Percentiles rank a stretch among this genome's conserved stretches.
These are phyloP conservation scores for Stegophylla sp. DNA, from an alignment of 2,888 invertebrate species.

Conservation along the genomic window DNA sequence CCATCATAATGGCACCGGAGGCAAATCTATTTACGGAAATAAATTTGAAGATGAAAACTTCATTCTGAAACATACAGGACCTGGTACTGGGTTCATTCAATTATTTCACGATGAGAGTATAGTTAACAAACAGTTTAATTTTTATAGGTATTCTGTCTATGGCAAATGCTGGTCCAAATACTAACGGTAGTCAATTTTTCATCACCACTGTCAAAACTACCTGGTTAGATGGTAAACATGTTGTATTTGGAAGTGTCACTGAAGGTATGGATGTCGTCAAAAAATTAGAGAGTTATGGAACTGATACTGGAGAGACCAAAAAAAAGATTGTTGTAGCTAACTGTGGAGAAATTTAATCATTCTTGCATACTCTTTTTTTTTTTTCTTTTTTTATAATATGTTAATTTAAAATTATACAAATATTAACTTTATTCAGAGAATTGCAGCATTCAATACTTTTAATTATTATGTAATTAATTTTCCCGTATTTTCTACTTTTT, in stretches of 20 bases:
- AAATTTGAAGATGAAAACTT: conserved; percentile 98
- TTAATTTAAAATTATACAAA: conserved; percentile 3
- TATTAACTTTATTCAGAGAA: conserved; percentile 14
- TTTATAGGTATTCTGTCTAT: conserved; percentile 77
- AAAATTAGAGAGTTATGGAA: conserved; percentile 82
- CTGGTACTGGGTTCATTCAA: conserved; percentile 68
- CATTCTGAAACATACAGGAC: conserved; percentile 88
- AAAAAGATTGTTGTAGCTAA: conserved; percentile 82
- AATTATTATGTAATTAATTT: conserved; percentile 23
- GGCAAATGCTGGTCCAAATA: conserved; percentile 96
- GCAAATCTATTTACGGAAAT: conserved; percentile 95
- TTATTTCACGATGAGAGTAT: background rate
- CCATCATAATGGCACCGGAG: conserved; percentile 86
- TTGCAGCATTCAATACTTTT: conserved; percentile 26
- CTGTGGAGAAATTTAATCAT: conserved; percentile 79
- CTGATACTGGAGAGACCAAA: conserved; percentile 82
- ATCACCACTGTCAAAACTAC: conserved; percentile 90
- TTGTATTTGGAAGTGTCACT: conserved; percentile 89
- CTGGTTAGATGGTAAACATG: conserved; percentile 94
- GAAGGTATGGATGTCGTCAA: conserved; percentile 92
- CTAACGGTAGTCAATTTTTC: conserved; percentile 97
- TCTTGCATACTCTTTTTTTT: too few species aligned
- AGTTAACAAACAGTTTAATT: conserved; percentile 9
- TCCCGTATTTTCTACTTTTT: background rate
- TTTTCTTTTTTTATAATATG: background rate